These are phyloP conservation scores for Porites cylindrica DNA, from an alignment of 92 coral and sea anemone species.

Conservation along the genomic window DNA sequence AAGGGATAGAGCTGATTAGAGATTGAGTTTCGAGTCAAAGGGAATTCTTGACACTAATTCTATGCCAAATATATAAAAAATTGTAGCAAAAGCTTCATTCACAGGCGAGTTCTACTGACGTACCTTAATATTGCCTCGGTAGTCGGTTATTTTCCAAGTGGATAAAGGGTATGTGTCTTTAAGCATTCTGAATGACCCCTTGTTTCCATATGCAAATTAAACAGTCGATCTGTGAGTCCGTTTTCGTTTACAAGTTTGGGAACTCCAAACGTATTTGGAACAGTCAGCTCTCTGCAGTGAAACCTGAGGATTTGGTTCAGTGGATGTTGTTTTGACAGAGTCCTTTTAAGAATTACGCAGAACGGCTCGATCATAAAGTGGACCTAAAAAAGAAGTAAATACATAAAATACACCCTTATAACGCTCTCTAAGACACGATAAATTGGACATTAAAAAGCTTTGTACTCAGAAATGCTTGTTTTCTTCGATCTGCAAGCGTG, in stretches of 20 bases:
- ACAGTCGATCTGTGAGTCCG: constrained; percentile 21
- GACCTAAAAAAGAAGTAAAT: background rate
- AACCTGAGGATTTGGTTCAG: constrained; percentile 63
- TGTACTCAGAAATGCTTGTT: no score
- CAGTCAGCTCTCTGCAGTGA: constrained; percentile 76
- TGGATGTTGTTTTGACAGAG: constrained; percentile 66
- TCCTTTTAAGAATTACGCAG: constrained; percentile 68
- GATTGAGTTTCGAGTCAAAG: no score
- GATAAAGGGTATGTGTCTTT: constrained; percentile 28
- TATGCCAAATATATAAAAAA: no score
- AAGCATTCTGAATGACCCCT: constrained; percentile 51
- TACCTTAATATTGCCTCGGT: constrained; percentile 27
- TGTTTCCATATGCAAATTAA: constrained; percentile 68
- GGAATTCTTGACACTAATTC: no score
- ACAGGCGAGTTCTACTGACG: background rate
- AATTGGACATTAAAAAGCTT: no score
- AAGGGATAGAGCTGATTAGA: no score
- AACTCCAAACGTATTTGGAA: constrained; percentile 62
- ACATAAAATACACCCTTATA: background rate
- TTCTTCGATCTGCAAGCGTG: no score
- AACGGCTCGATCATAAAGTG: constrained; percentile 66
- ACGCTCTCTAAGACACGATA: no score
- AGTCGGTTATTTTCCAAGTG: constrained; percentile 68
- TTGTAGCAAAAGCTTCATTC: no score
- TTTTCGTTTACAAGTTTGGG: constrained; percentile 45